Percentiles rank a stretch among this genome's conserved stretches.
phyloP scores from a whole-genome alignment of 2,797 vertebrate genomes.

The Hemitrygon akajei region DNA sequence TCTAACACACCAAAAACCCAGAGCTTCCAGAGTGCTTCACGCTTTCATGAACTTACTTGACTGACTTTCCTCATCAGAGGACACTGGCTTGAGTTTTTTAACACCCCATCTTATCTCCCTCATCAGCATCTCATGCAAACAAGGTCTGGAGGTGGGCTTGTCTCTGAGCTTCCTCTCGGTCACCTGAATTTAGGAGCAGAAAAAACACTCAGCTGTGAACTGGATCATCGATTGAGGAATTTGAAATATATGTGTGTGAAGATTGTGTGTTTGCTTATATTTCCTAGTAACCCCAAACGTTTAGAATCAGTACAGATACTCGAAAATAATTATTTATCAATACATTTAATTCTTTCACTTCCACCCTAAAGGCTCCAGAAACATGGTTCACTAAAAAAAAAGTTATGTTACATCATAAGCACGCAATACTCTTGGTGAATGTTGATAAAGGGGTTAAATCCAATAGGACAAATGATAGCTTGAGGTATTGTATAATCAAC shows the following conservation, averaged over 20 bases:
- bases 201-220: neutral
- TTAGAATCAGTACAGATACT: neutral
- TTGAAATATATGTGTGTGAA: neutral
- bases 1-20: neutral
- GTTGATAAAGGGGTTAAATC: too few relatives aligned
- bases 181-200: neutral
- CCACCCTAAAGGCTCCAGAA: too few relatives aligned
- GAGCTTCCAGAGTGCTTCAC: neutral
- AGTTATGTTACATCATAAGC: neutral
- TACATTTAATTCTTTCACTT: neutral
- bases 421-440: neutral
- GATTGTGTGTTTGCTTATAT: neutral
- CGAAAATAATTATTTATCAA: neutral
- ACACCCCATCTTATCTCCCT: neutral
- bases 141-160: neutral
- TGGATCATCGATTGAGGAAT: neutral
- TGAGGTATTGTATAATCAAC: neutral
- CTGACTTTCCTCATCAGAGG: neutral
- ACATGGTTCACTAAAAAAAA: neutral
- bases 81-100: neutral
- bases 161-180: neutral
- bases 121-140: conserved; percentile 22
- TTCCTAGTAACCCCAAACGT: neutral
- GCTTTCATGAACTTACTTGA: neutral
- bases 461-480: neutral